Evolutionary conservation across 2,113 vertebrate species (phyloP), one percentile per base, ranked within the genome.

Genomic region (Onychostruthus taczanowskii): DNA sequence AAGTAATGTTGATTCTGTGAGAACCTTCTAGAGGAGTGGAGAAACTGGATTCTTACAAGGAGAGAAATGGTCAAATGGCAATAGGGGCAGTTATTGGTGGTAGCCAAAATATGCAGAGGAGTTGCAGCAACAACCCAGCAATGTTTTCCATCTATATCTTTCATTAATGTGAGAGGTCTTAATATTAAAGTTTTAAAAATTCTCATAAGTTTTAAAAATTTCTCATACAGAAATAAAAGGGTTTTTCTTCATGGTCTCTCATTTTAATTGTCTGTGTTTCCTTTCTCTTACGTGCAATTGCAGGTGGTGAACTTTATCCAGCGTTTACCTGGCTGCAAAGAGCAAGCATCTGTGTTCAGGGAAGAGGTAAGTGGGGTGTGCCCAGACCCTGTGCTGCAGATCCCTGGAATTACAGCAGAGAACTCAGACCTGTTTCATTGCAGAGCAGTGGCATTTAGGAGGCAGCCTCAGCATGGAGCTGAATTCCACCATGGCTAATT

Each of bases 251-350:
- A 16, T 30, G 11, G 6, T 22, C 3, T 16, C 31, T 28, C 31
- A 5, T 92, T 93, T 66, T 80, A 81, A 81, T 19, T 21, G 5
- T 47, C 18, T 10, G 0, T 44, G 4, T 89, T 93, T 85, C 12
- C 83, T 35, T 81, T 83, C 70, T 92, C 50, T 49, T 27, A 6
- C 16, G 8, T 73, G 35, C 77, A 6, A 37, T 86, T 68, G 50
- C 91, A 99, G 99, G 99, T 99, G 91, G 98, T 98, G 26, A 87
- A 91, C 94, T 99, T 99, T 84, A 97, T 99, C 39, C 98, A 98
- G 96, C 98, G 98, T 56, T 95, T 99, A 3, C 98, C 98, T 24
- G 99, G 99, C 22, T 99, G 99, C 96, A 98, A 98, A 94, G 99
- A 99, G 41, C 98, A 99, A 49, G 98, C 98, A 1, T 95, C 98